Conservation (phyloP, 1,140 invertebrate species). For the Calycopis cecrops region DNA sequence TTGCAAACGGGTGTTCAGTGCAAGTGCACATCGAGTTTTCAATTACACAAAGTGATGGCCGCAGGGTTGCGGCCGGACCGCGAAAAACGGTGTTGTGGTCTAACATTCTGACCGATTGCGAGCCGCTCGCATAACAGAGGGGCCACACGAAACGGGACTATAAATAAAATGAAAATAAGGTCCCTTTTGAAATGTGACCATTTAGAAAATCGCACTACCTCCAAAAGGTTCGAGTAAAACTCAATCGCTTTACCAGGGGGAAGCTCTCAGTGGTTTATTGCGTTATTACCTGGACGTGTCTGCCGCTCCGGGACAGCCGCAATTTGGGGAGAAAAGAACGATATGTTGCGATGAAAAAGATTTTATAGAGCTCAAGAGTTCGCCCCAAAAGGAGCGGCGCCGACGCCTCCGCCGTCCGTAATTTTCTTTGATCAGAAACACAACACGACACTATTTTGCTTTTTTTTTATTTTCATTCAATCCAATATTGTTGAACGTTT, state of each 20-base stretch:
- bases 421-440: conserved; percentile 68
- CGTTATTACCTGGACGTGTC: conserved; percentile 74
- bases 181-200: conserved; percentile 37
- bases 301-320: conserved; percentile 61
- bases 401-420: conserved; percentile 42
- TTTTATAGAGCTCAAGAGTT: conserved; percentile 54
- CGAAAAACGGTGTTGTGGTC: conserved; percentile 61
- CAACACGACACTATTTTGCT: conserved; percentile 44
- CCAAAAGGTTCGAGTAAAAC: conserved; percentile 67
- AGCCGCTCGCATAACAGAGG: conserved; percentile 31
- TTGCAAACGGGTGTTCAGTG: conserved; percentile 54
- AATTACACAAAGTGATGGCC: conserved; percentile 72
- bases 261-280: conserved; percentile 73
- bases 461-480: conserved; percentile 61
- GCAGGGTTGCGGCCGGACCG: conserved; percentile 46
- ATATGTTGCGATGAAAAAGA: conserved; percentile 66
- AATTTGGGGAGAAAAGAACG: conserved; percentile 68
- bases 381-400: conserved; percentile 43
- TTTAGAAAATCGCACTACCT: conserved; percentile 51
- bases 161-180: conserved; percentile 47
- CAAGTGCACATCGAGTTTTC: conserved; percentile 71
- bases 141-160: conserved; percentile 38
- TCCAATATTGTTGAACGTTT: conserved; percentile 48
- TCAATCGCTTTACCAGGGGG: conserved; percentile 69
- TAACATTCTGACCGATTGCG: conserved; percentile 51